Percentiles rank a stretch among this genome's conserved stretches.
phyloP scores from a whole-genome alignment of 2,888 invertebrate species.

The Campopleginae sp. region DNA sequence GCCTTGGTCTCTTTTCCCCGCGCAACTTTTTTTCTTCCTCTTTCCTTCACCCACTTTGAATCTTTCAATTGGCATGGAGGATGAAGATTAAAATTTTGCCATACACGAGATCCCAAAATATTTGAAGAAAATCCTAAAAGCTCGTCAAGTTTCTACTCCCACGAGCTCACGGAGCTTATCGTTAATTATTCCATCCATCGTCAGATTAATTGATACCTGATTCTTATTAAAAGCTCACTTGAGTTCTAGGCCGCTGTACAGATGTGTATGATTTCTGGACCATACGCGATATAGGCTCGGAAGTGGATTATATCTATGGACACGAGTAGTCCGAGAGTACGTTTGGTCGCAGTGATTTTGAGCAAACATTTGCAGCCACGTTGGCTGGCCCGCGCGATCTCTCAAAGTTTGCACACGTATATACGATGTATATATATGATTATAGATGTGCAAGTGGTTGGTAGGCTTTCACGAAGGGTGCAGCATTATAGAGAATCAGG shows the following conservation, averaged over 20 bases:
- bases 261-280: slow-evolving; percentile 8
- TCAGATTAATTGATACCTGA: background rate
- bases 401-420: slow-evolving; percentile 5
- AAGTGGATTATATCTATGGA: background rate
- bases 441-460: slow-evolving; percentile 56
- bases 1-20: slow-evolving; percentile 6
- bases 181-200: slow-evolving; percentile 1
- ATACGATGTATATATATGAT: slow-evolving; percentile 46
- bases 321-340: slow-evolving; percentile 53
- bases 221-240: slow-evolving; percentile 47
- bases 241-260: slow-evolving; percentile 14
- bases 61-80: background rate
- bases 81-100: background rate
- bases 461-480: slow-evolving; percentile 51
- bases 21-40: background rate
- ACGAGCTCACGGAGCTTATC: background rate
- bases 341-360: slow-evolving; percentile 76
- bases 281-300: background rate
- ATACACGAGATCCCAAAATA: background rate
- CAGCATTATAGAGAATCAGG: slow-evolving; percentile 49
- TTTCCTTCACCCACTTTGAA: background rate
- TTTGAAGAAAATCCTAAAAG: background rate
- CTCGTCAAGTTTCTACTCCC: background rate
- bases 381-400: slow-evolving; percentile 54
- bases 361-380: slow-evolving; percentile 79